Percentiles rank a stretch among this genome's conserved stretches.
Conservation (phyloP, 2,113 vertebrate genomes). For the Corvus cornix region DNA sequence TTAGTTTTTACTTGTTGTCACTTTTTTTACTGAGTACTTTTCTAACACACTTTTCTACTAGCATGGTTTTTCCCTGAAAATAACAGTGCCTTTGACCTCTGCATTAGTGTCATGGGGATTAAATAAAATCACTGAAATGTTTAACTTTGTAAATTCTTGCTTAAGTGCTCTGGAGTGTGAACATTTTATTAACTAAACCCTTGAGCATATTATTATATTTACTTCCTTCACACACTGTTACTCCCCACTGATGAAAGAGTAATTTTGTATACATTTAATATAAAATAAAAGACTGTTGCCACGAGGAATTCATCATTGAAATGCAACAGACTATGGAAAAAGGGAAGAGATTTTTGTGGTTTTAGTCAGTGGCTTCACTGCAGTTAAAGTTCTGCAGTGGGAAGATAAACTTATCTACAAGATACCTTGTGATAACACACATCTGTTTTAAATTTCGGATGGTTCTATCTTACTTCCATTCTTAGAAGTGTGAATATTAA, state of each 20-base stretch:
- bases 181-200: background rate
- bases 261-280: background rate
- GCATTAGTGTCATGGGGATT: background rate
- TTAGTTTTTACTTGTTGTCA: background rate
- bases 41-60: background rate
- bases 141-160: constrained; percentile 8
- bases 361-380: background rate
- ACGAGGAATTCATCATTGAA: background rate
- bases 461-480: background rate
- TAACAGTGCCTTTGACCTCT: background rate
- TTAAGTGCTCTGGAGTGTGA: background rate
- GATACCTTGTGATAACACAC: background rate
- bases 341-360: background rate
- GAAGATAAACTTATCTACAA: background rate
- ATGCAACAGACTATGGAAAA: background rate
- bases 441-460: background rate
- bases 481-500: background rate
- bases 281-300: background rate
- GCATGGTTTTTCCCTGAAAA: background rate
- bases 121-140: background rate
- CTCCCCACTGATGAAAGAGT: background rate
- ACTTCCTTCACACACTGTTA: background rate
- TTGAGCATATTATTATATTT: background rate
- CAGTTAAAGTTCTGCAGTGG: background rate
- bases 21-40: background rate